Percentiles rank a stretch among this genome's conserved stretches.
Evolutionary conservation across 1,140 invertebrate species (phyloP).

Genomic region (Rhynchophorus ferrugineus): DNA sequence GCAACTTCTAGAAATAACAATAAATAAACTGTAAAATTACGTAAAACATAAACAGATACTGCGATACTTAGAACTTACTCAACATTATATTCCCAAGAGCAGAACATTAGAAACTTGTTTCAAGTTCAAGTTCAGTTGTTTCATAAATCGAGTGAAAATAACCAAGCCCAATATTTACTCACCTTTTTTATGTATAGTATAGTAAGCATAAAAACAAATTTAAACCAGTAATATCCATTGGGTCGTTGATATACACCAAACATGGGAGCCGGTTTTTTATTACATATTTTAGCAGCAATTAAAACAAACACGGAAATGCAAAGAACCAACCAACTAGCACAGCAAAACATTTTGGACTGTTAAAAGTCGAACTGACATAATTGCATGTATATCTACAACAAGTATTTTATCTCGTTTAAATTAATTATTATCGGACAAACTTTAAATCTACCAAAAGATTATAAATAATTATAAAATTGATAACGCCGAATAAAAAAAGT

Average conservation of each 20-base stretch:
- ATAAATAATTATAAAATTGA: too few species aligned
- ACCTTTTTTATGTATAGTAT: slow-evolving; percentile 39
- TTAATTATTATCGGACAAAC: too few species aligned
- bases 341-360: not conserved
- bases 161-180: slow-evolving; percentile 23
- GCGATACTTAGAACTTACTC: too few species aligned
- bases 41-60: too few species aligned
- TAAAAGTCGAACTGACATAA: too few species aligned
- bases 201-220: slow-evolving; percentile 44
- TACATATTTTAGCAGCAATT: slow-evolving; percentile 5
- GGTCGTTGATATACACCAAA: slow-evolving; percentile 46
- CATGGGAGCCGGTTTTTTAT: slow-evolving; percentile 38
- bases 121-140: not conserved
- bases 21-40: too few species aligned
- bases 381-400: too few species aligned
- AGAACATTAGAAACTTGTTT: not conserved
- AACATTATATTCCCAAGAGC: not conserved
- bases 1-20: too few species aligned
- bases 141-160: not conserved
- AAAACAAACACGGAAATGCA: not conserved
- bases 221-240: slow-evolving; percentile 44
- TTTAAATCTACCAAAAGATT: too few species aligned
- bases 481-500: too few species aligned
- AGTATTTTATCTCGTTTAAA: too few species aligned
- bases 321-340: not conserved